Conservation (phyloP, 2,113 vertebrate species). For the Corythaixoides concolor region DNA sequence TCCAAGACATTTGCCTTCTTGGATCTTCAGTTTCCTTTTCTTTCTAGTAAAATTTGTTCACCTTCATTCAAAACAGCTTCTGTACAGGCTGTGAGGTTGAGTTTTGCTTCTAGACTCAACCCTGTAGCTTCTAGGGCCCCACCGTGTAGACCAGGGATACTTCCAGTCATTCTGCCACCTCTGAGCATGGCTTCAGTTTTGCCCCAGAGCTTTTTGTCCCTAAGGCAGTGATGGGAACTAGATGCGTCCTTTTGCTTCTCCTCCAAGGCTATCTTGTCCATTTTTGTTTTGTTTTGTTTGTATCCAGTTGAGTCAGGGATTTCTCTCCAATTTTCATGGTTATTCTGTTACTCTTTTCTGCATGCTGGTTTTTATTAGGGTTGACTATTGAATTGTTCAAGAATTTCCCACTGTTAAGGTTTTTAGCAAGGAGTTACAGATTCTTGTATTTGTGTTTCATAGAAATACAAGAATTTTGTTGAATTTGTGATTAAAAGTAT, state of each 20-base stretch:
- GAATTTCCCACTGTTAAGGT: neutral
- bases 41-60: neutral
- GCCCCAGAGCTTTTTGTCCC: neutral
- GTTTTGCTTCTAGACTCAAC: neutral
- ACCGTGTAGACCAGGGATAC: fast-evolving
- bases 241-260: neutral
- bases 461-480: neutral
- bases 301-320: neutral
- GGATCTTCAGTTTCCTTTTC: neutral
- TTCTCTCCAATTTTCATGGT: neutral
- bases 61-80: neutral
- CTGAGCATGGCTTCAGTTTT: neutral
- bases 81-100: neutral
- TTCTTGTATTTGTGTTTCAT: neutral
- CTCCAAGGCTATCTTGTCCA: neutral
- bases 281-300: neutral
- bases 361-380: neutral
- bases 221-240: neutral
- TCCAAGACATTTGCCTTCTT: neutral
- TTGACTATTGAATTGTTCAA: neutral
- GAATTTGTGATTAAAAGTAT: neutral
- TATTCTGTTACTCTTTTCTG: neutral
- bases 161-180: neutral
- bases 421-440: neutral
- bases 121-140: neutral